Percentiles rank a stretch among this genome's conserved stretches.
Evolutionary conservation across 2,888 invertebrate genomes (phyloP).

Genomic region (Byasa hedistus): DNA sequence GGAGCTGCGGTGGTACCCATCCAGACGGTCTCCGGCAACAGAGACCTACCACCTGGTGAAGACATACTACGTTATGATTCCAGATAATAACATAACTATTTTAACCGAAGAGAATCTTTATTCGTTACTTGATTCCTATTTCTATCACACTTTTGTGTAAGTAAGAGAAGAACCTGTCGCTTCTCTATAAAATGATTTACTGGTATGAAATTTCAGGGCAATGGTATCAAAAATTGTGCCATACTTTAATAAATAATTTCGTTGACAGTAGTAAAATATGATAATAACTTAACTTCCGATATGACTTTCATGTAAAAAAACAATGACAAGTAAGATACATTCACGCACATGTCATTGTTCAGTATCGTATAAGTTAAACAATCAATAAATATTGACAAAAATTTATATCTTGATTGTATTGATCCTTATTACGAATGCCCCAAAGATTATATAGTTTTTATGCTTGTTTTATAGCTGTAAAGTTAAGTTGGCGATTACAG

Average conservation of each 20-base stretch:
- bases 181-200: not conserved
- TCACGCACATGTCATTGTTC: conserved; percentile 70
- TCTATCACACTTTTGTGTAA: no score
- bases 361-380: conserved; percentile 52
- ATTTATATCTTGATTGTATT: conserved; percentile 29
- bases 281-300: conserved; percentile 48
- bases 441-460: conserved; percentile 40
- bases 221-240: no score
- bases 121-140: no score
- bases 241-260: not conserved
- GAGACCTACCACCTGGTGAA: no score
- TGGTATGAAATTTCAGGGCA: not conserved
- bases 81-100: no score
- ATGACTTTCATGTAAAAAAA: conserved; percentile 62
- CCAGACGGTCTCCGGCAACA: no score
- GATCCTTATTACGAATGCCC: conserved; percentile 26
- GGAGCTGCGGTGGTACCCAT: no score
- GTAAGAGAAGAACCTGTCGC: not conserved
- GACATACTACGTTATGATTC: no score
- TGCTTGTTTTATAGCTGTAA: conserved; percentile 18
- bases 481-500: conserved; percentile 47
- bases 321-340: conserved; percentile 71
- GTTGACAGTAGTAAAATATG: not conserved
- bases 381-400: conserved; percentile 25
- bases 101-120: no score